Conservation (phyloP, 2,113 vertebrate genomes). For the Puffinus mauretanicus region DNA sequence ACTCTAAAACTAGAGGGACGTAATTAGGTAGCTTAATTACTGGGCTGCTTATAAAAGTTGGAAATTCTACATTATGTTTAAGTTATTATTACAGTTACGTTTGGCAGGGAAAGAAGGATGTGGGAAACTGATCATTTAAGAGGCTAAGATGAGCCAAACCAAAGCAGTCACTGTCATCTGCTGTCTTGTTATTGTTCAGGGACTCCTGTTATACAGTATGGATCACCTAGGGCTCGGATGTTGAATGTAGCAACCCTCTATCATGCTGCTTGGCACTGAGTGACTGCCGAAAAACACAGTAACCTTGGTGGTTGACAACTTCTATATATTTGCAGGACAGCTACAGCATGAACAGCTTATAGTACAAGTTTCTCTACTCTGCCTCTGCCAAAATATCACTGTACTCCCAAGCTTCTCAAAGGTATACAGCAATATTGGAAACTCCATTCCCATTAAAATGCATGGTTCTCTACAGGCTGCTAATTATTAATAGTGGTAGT, state of each 20-base stretch:
- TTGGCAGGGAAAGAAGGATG: neutral
- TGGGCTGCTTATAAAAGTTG: neutral
- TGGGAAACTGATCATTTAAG: neutral
- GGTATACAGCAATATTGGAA: neutral
- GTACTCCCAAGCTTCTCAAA: neutral
- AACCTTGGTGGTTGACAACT: conserved; percentile 48
- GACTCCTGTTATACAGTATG: conserved; percentile 16
- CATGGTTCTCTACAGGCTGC: neutral
- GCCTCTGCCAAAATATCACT: neutral
- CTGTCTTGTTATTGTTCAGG: conserved; percentile 42
- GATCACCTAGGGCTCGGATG: neutral
- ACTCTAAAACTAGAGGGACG: neutral
- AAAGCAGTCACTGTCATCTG: conserved; percentile 6
- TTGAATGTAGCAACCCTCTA: conserved; percentile 14
- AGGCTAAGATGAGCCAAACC: neutral
- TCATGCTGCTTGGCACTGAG: conserved; percentile 44
- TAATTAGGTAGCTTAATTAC: conserved; percentile 20
- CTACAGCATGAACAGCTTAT: conserved; percentile 1
- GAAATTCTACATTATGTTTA: neutral
- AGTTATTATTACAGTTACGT: neutral
- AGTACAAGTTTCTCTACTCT: neutral
- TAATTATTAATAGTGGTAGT: neutral
- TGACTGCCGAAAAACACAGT: conserved; percentile 54
- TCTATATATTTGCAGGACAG: conserved; percentile 39
- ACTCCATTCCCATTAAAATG: neutral